phyloP scores from a whole-genome alignment of 2,888 invertebrate genomes.

The Deilephila porcellus region DNA sequence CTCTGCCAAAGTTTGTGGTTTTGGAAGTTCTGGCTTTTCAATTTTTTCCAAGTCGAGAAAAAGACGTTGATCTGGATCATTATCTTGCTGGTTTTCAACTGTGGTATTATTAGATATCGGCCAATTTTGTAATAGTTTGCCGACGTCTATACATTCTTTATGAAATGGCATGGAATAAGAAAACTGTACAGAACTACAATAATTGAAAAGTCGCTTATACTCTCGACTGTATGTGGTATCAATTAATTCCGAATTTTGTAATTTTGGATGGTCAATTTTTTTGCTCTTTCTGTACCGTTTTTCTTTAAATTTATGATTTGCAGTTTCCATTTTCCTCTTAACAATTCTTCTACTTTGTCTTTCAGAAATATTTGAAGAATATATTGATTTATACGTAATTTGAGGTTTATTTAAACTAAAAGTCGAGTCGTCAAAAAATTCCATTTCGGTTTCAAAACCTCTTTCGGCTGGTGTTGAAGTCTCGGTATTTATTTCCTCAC shows the following conservation, averaged over 20 bases:
- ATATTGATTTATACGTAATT: slow-evolving; percentile 54
- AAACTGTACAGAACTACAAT: slow-evolving; percentile 71
- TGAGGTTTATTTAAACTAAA: slow-evolving; percentile 58
- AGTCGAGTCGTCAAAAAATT: not conserved
- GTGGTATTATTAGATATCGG: slow-evolving; percentile 50
- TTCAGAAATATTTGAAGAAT: slow-evolving; percentile 25
- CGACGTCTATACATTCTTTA: slow-evolving; percentile 66
- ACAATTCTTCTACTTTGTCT: slow-evolving; percentile 41
- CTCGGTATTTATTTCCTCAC: not conserved
- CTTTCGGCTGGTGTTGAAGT: not conserved
- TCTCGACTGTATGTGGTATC: slow-evolving; percentile 64
- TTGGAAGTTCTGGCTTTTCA: slow-evolving; percentile 50
- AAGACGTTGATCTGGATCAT: slow-evolving; percentile 48
- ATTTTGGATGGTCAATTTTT: slow-evolving; percentile 71
- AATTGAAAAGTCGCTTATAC: slow-evolving; percentile 64
- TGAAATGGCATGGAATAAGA: slow-evolving; percentile 71
- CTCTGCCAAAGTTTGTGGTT: slow-evolving; percentile 63
- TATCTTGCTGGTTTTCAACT: slow-evolving; percentile 27
- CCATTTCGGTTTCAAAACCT: not conserved
- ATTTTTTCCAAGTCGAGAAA: slow-evolving; percentile 51
- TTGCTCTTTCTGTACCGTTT: slow-evolving; percentile 73
- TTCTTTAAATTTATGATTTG: slow-evolving; percentile 48
- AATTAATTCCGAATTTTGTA: slow-evolving; percentile 46
- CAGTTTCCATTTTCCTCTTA: slow-evolving; percentile 65
- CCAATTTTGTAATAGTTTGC: slow-evolving; percentile 60